A percentile compares a stretch with the other conserved stretches of the same genome.
These are phyloP conservation scores for Rugalucina vietnamica DNA, from an alignment of 2,888 invertebrate genomes.

Conservation along the genomic window DNA sequence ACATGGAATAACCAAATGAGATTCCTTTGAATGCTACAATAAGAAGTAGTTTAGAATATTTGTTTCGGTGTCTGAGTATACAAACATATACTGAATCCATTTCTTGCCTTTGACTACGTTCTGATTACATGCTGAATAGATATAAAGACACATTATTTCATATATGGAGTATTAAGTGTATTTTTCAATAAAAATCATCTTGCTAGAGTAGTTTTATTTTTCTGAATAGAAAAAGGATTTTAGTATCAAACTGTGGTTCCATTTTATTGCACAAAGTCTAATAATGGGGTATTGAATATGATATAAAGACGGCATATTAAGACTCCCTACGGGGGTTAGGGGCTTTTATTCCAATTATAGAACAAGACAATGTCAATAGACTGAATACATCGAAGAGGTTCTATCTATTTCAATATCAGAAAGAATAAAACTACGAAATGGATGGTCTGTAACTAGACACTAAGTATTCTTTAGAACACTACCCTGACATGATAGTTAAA, in stretches of 20 bases:
- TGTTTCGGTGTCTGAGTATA: background rate
- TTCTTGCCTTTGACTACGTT: conserved; percentile 4
- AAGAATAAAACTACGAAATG: background rate
- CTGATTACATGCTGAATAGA: conserved; percentile 2
- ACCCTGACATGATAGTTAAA: background rate
- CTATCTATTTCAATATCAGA: conserved; percentile 5
- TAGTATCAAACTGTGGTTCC: conserved; percentile 11
- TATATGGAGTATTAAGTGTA: conserved; percentile 23
- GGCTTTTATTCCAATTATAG: conserved; percentile 4
- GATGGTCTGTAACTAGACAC: background rate
- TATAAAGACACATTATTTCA: conserved; percentile 6
- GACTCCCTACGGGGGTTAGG: conserved; percentile 14
- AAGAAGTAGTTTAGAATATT: background rate
- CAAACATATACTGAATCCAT: conserved; percentile 3
- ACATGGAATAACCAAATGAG: conserved; percentile 6
- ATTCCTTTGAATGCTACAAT: background rate
- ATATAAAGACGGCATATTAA: conserved; percentile 6
- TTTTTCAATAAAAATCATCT: conserved; percentile 19
- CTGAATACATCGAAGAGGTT: background rate
- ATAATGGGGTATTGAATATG: conserved; percentile 1
- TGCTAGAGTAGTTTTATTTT: conserved; percentile 19
- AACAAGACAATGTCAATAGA: background rate
- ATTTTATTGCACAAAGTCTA: background rate
- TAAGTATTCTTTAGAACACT: background rate
- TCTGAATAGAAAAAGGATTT: conserved; percentile 7